phyloP scores from a whole-genome alignment of 2,797 vertebrate genomes.

The Macropus fuliginosus region DNA sequence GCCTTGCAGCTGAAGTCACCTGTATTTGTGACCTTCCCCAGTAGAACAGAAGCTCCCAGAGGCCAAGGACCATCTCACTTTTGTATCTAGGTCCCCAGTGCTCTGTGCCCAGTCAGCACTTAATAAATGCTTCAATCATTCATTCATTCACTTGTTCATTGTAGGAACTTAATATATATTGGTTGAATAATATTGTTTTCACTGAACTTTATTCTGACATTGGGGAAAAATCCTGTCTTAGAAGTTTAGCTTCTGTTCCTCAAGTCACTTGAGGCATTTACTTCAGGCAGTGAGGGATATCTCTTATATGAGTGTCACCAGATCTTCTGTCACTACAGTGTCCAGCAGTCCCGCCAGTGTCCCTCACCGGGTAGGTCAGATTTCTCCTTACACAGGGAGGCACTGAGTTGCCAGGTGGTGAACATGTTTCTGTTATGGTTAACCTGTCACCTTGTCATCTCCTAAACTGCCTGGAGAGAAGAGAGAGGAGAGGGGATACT shows the following conservation, averaged over 20 bases:
- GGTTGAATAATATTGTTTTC: background rate
- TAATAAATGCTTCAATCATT: background rate
- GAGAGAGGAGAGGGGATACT: background rate
- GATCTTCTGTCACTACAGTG: background rate
- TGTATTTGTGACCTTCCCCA: background rate
- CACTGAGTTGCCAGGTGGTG: background rate
- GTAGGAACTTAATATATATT: conserved; percentile 1
- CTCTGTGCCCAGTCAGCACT: background rate
- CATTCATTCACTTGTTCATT: conserved; percentile 11
- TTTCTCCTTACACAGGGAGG: background rate
- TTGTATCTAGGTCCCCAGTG: background rate
- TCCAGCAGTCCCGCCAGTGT: background rate
- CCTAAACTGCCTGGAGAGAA: background rate
- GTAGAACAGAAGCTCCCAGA: background rate
- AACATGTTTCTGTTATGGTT: background rate
- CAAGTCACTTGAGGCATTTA: background rate
- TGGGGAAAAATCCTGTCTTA: background rate
- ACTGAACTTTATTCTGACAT: conserved; percentile 7
- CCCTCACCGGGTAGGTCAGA: background rate
- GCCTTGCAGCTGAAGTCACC: background rate
- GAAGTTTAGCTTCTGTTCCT: background rate
- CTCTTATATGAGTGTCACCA: background rate
- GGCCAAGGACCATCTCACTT: background rate
- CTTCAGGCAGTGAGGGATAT: conserved; percentile 43
- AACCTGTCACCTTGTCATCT: background rate